A percentile compares a stretch with the other conserved stretches of the same genome.
Conservation (phyloP, 2,888 invertebrate species). For the Drosophila anomalipes region DNA sequence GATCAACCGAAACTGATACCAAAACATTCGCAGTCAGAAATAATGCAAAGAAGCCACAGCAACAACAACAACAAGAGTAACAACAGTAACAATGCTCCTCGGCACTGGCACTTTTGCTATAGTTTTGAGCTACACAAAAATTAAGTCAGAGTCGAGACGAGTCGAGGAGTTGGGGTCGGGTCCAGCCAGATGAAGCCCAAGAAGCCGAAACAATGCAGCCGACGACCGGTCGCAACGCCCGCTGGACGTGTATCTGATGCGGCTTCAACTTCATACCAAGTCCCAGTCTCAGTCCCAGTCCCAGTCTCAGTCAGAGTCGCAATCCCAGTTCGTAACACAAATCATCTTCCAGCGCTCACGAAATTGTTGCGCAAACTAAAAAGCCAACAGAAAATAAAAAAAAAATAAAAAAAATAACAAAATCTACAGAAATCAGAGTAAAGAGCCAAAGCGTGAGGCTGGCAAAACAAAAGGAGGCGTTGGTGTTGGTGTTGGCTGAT, state of each 20-base stretch:
- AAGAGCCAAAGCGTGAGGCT: slow-evolving; percentile 78
- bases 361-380: slow-evolving; percentile 83
- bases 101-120: slow-evolving; percentile 46
- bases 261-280: slow-evolving; percentile 54
- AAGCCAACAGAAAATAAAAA: slow-evolving; percentile 48
- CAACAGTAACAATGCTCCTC: slow-evolving; percentile 62
- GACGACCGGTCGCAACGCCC: slow-evolving; percentile 76
- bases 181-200: slow-evolving; percentile 43
- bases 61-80: slow-evolving; percentile 23
- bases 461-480: slow-evolving; percentile 81
- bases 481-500: slow-evolving; percentile 80
- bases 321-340: slow-evolving; percentile 78
- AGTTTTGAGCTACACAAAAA: slow-evolving; percentile 65
- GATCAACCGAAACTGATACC: slow-evolving; percentile 79
- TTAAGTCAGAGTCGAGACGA: slow-evolving; percentile 63
- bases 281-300: slow-evolving; percentile 8
- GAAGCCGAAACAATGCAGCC: slow-evolving; percentile 67
- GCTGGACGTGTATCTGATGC: slow-evolving; percentile 81
- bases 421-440: slow-evolving; percentile 73
- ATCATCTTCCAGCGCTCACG: slow-evolving; percentile 84
- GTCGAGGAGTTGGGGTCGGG: slow-evolving; percentile 32
- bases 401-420: slow-evolving; percentile 29
- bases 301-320: slow-evolving; percentile 34
- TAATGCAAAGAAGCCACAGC: slow-evolving; percentile 73
- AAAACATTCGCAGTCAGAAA: slow-evolving; percentile 50